phyloP scores from a whole-genome alignment of 2,888 invertebrate species.

The Norana najaformis region DNA sequence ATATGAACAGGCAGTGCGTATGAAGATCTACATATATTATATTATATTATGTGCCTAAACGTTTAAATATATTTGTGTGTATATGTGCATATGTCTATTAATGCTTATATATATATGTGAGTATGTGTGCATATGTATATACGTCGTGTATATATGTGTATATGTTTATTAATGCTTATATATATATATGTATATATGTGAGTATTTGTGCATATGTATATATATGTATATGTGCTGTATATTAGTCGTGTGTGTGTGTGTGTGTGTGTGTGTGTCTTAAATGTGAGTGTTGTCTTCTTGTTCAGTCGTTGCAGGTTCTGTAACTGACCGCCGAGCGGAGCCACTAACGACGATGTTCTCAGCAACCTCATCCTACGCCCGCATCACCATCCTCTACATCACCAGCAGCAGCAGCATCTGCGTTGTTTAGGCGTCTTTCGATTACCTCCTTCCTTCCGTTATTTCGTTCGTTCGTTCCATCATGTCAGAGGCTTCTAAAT shows the following conservation, averaged over 20 bases:
- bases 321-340: too few relatives aligned
- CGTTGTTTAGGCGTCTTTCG: neutral
- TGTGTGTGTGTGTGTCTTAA: neutral
- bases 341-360: neutral
- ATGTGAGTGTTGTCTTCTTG: too few relatives aligned
- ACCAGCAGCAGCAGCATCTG: neutral
- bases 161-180: constrained; percentile 18
- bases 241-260: neutral
- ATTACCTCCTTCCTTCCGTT: too few relatives aligned
- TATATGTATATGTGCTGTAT: neutral
- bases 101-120: constrained; percentile 19
- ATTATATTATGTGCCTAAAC: constrained; percentile 8
- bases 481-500: too few relatives aligned
- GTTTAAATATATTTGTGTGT: neutral
- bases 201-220: neutral
- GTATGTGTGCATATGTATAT: neutral
- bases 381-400: neutral
- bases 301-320: too few relatives aligned
- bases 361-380: neutral
- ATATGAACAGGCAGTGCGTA: too few relatives aligned
- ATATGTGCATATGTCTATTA: neutral
- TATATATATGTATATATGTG: constrained; percentile 23
- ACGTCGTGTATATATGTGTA: constrained; percentile 24
- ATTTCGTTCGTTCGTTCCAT: too few relatives aligned
- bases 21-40: neutral